Evolutionary conservation across 2,888 invertebrate species (phyloP), one percentile per base, ranked within the genome.

Genomic region (Pristionchus entomophagus): DNA sequence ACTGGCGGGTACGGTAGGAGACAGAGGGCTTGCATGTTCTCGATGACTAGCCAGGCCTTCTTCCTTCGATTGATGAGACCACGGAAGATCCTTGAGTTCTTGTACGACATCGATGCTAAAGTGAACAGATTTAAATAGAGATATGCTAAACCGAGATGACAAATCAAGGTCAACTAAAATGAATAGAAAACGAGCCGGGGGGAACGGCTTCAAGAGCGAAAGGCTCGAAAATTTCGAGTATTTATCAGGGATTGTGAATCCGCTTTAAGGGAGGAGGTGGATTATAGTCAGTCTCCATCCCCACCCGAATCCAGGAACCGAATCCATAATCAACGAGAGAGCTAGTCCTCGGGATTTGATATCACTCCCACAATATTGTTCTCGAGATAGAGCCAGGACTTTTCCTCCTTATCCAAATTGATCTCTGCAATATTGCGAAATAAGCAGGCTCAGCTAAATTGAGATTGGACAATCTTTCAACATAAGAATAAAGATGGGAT

Each of bases 21-120:
- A 26, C 85, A 85, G 38, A 85, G 85, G 0, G 85, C 85, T 41
- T 56, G 85, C 85, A 85, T 85, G 77, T 85, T 85, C 53, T 85
- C 85, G 8, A 85, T 85, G 8, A 85, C 85, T 4, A 85, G 73
- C 85, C 85, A 85, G 12, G 73, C 85, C 77, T 77, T 85, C 29
- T 29, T 51, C 45, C 85, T 35, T 38, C 85, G 51, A 38, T 19
- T 32, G 38, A 85, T 77, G 53, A 85, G 53, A 17, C 38, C n/a
- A 19, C 77, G 85, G 56, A 85, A 85, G 38, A 85, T n/a, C 0
- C 26, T 41, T 17, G 85, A 85, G n/a, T 85, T 29, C 56, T 85
- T 85, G 41, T 51, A 29, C 26, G 85, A 77, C 85, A 85, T 85
- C 6, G n/a, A 19, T 12, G 17, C 73, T 73, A n/a, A 41, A 35